A percentile compares a stretch with the other conserved stretches of the same genome.
Evolutionary conservation across 2,113 vertebrate species (phyloP).

Genomic region (Lagenorhynchus albirostris): DNA sequence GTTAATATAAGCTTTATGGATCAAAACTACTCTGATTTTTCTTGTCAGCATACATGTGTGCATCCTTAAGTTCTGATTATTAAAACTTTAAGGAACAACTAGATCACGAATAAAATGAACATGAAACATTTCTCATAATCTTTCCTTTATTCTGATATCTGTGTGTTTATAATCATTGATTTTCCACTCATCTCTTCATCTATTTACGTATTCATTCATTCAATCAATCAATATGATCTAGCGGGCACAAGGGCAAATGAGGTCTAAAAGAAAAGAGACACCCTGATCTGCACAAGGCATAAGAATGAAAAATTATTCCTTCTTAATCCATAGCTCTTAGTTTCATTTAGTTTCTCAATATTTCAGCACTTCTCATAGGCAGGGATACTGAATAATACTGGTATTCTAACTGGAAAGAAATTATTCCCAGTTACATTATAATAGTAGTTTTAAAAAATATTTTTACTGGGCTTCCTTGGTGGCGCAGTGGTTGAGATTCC

Average conservation of each 20-base stretch:
- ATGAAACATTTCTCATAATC: not conserved
- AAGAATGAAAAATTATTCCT: not conserved
- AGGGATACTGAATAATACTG: not conserved
- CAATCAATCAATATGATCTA: not conserved
- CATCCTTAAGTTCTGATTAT: not conserved
- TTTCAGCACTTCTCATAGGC: not conserved
- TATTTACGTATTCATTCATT: conserved; percentile 6
- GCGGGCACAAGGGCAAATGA: not conserved
- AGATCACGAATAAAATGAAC: conserved; percentile 12
- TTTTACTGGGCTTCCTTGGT: too few relatives aligned
- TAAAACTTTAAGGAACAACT: conserved; percentile 1
- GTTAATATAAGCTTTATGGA: not conserved
- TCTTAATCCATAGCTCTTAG: not conserved
- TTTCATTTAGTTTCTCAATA: not conserved
- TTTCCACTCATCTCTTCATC: not conserved
- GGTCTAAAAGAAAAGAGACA: not conserved
- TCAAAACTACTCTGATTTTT: not conserved
- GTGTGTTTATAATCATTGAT: not conserved
- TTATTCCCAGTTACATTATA: not conserved
- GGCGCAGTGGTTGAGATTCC: too few relatives aligned
- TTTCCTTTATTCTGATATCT: not conserved
- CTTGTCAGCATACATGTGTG: not conserved
- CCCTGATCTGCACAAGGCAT: not conserved
- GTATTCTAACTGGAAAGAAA: not conserved
- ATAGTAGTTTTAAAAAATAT: not conserved